phyloP scores from a whole-genome alignment of 2,888 invertebrate genomes.

The Morpho deidamia region DNA sequence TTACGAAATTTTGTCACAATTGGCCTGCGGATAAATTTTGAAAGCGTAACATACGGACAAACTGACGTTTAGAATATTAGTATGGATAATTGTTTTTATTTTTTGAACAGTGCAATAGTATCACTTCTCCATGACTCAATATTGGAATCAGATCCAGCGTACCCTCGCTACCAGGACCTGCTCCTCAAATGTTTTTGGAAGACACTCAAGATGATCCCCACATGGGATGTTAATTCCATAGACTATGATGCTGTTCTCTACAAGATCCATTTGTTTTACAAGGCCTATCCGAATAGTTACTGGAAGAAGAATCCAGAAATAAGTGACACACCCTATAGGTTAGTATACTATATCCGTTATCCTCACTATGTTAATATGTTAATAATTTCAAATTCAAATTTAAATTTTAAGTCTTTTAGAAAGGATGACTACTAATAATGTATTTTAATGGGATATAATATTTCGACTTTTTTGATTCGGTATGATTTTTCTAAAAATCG shows the following conservation, averaged over 20 bases:
- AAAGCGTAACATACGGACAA: too few relatives aligned
- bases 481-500: too few relatives aligned
- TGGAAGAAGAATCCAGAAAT: constrained; percentile 88
- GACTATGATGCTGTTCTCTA: constrained; percentile 88
- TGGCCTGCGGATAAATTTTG: too few relatives aligned
- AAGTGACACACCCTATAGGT: constrained; percentile 90
- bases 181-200: constrained; percentile 98
- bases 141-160: constrained; percentile 78
- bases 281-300: constrained; percentile 90
- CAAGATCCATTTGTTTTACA: constrained; percentile 93
- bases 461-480: too few relatives aligned
- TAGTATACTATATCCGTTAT: neutral
- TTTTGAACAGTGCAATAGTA: constrained; percentile 86
- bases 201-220: constrained; percentile 90
- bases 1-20: too few relatives aligned
- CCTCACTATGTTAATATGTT: too few relatives aligned
- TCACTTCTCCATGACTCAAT: constrained; percentile 92
- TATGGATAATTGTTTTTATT: neutral
- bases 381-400: too few relatives aligned
- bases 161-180: constrained; percentile 86
- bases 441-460: too few relatives aligned
- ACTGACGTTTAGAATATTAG: too few relatives aligned
- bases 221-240: constrained; percentile 85
- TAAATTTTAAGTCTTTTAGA: too few relatives aligned
- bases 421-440: too few relatives aligned